Conservation (phyloP, 2,797 vertebrate genomes). For the Synaphobranchus kaupii region DNA sequence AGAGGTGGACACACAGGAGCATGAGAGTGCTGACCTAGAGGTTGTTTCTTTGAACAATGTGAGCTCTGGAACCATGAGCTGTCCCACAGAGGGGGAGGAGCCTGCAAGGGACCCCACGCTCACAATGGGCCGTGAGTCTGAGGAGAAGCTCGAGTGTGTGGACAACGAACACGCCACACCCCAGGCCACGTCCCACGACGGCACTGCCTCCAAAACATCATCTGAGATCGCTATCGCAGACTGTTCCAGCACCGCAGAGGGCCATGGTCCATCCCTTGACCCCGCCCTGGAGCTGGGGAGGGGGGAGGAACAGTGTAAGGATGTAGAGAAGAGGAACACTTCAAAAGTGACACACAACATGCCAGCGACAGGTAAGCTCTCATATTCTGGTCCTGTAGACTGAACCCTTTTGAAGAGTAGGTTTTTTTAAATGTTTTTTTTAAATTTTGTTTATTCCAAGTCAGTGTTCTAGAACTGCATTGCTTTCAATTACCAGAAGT, state of each 20-base stretch:
- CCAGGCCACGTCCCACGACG: not conserved
- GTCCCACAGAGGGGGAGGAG: not conserved
- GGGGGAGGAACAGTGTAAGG: not conserved
- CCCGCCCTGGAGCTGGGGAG: not conserved
- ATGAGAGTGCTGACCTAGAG: not conserved
- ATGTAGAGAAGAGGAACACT: not conserved
- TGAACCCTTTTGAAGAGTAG: no score
- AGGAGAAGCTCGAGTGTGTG: conserved; percentile 29
- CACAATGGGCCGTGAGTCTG: conserved; percentile 24
- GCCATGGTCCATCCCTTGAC: not conserved
- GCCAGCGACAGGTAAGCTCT: not conserved
- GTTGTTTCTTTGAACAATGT: conserved; percentile 5
- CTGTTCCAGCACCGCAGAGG: not conserved
- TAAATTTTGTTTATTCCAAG: no score
- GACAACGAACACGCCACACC: conserved; percentile 26
- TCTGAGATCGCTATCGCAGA: not conserved
- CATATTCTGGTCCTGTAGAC: not conserved
- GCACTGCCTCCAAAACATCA: not conserved
- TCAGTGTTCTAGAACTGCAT: no score
- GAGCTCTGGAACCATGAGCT: not conserved
- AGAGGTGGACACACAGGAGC: not conserved
- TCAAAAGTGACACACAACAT: not conserved
- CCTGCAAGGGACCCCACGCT: conserved; percentile 38
- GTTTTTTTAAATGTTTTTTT: no score
- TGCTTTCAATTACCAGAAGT: no score